Evolutionary conservation across 92 coral and sea anemone species (phyloP).

Genomic region (Epizoanthus stellaris): DNA sequence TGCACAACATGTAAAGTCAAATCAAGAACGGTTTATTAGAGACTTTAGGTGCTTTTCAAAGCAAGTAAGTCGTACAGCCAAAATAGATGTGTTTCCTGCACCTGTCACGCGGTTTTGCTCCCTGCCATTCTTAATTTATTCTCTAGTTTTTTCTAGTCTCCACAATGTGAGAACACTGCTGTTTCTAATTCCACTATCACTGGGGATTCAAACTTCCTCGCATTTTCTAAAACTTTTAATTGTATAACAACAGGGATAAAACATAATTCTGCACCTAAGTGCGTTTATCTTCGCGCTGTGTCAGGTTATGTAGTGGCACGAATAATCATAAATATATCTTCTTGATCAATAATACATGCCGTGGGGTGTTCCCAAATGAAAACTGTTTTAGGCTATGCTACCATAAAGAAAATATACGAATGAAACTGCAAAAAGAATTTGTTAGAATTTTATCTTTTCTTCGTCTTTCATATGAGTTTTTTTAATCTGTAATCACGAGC

Average conservation of each 20-base stretch:
- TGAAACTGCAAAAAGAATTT: too few relatives aligned
- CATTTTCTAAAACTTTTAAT: not conserved
- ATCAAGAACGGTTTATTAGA: not conserved
- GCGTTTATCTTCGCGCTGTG: not conserved
- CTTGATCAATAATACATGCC: too few relatives aligned
- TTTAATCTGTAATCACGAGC: too few relatives aligned
- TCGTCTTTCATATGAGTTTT: too few relatives aligned
- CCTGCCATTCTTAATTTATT: not conserved
- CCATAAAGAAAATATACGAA: too few relatives aligned
- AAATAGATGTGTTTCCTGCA: not conserved
- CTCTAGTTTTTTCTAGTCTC: not conserved
- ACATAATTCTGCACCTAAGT: too few relatives aligned
- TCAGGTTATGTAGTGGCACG: too few relatives aligned
- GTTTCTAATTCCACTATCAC: not conserved
- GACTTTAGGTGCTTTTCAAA: not conserved
- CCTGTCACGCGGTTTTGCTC: constrained; percentile 15
- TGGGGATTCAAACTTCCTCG: constrained; percentile 1
- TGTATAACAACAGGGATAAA: not conserved
- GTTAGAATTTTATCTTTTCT: too few relatives aligned
- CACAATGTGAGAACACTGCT: not conserved
- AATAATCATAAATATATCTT: too few relatives aligned
- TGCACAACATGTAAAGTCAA: not conserved
- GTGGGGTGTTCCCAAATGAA: too few relatives aligned
- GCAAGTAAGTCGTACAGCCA: not conserved
- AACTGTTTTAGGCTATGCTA: too few relatives aligned